Evolutionary conservation across 2,888 invertebrate species (phyloP).

Genomic region (Papilio protenor): DNA sequence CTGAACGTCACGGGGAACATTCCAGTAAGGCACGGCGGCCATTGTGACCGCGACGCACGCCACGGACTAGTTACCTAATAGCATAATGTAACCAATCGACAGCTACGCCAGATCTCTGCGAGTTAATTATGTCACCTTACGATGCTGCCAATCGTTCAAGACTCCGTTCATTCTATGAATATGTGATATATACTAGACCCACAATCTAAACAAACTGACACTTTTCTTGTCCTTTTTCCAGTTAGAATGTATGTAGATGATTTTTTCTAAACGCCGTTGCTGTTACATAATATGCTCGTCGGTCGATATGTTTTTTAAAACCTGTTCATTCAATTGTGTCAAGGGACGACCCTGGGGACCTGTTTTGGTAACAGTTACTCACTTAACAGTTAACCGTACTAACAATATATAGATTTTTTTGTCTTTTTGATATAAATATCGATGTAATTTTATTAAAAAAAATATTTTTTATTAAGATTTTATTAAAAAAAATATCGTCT

Average conservation of each 20-base stretch:
- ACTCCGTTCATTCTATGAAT: neutral
- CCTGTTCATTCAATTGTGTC: constrained; percentile 47
- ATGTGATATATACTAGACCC: neutral
- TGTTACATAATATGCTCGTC: constrained; percentile 24
- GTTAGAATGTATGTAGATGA: neutral
- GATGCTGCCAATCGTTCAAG: neutral
- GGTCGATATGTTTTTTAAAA: constrained; percentile 40
- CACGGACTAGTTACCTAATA: constrained; percentile 30
- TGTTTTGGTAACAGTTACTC: constrained; percentile 39
- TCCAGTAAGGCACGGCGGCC: constrained; percentile 18
- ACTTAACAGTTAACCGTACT: constrained; percentile 33
- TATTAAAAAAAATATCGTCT: neutral
- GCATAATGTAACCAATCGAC: constrained; percentile 35
- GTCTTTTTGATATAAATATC: constrained; percentile 1
- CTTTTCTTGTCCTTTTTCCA: neutral
- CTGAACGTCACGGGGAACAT: constrained; percentile 12
- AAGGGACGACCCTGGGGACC: constrained; percentile 46
- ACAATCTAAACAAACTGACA: neutral
- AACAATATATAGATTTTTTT: constrained; percentile 16
- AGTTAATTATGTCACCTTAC: constrained; percentile 15
- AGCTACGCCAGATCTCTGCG: constrained; percentile 21
- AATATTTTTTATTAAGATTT: neutral
- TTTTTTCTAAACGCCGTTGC: constrained; percentile 22
- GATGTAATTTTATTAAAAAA: neutral
- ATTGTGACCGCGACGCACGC: constrained; percentile 21